Evolutionary conservation across 1,140 invertebrate genomes (phyloP).

Genomic region (Linepithema humile): DNA sequence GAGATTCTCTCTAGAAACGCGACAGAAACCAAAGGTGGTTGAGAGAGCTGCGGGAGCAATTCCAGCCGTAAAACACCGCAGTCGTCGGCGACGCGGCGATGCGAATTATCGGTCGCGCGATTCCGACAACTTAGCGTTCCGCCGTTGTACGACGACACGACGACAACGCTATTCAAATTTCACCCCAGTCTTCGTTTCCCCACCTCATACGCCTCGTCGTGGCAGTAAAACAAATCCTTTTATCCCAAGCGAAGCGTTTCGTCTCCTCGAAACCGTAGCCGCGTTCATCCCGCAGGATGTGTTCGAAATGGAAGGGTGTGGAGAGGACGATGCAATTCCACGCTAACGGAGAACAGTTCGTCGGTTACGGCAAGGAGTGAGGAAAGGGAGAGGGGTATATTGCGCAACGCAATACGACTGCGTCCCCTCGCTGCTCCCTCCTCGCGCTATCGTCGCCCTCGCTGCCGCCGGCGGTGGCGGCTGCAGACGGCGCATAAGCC

Average conservation of each 20-base stretch:
- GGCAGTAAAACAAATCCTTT: conserved; percentile 69
- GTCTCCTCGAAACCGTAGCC: conserved; percentile 44
- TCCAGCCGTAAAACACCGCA: conserved; percentile 9
- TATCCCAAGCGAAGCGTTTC: conserved; percentile 57
- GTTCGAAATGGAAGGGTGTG: conserved; percentile 38
- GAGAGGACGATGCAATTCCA: conserved; percentile 58
- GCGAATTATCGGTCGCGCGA: conserved; percentile 45
- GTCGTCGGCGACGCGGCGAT: background rate
- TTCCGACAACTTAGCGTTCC: conserved; percentile 48
- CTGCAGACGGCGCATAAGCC: conserved; percentile 51
- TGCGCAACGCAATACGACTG: conserved; percentile 34
- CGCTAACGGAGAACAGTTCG: conserved; percentile 55
- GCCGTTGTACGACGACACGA: conserved; percentile 33
- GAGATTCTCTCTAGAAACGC: background rate
- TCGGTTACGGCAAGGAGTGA: conserved; percentile 7
- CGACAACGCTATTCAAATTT: conserved; percentile 68
- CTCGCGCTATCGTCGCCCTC: background rate
- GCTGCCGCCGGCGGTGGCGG: background rate
- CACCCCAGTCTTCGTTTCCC: background rate
- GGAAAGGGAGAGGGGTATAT: conserved; percentile 15
- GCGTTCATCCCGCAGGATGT: conserved; percentile 58
- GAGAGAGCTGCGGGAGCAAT: conserved; percentile 6
- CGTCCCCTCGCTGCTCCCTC: background rate
- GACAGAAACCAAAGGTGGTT: background rate
- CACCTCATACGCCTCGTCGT: background rate